Conservation (phyloP, 2,888 invertebrate genomes). For the Cataglyphis livida region DNA sequence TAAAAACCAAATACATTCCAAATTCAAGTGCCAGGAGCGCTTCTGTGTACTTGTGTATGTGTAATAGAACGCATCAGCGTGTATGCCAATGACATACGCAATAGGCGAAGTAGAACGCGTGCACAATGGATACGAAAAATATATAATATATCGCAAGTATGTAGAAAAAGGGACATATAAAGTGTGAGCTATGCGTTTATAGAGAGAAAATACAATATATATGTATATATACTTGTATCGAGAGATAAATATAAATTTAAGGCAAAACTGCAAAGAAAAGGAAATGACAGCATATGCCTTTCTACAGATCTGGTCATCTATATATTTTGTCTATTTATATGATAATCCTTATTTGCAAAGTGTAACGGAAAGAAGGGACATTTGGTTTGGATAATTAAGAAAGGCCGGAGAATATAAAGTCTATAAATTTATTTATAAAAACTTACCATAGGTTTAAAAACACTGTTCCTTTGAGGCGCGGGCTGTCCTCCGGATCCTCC, state of each 20-base stretch:
- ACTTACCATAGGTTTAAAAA: constrained; percentile 95
- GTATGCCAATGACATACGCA: constrained; percentile 69
- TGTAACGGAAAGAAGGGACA: neutral
- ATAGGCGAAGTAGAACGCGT: constrained; percentile 73
- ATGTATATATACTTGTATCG: constrained; percentile 55
- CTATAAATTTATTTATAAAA: constrained; percentile 9
- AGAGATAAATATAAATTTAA: constrained; percentile 49
- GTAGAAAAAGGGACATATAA: constrained; percentile 62
- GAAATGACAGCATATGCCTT: constrained; percentile 66
- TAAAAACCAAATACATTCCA: constrained; percentile 86
- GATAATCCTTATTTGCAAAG: constrained; percentile 30
- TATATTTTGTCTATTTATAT: constrained; percentile 56
- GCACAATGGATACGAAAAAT: constrained; percentile 80
- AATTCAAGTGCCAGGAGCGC: constrained; percentile 67
- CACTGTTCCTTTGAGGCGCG: constrained; percentile 93
- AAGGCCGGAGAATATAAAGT: constrained; percentile 1
- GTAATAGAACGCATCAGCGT: constrained; percentile 66
- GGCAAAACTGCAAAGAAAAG: constrained; percentile 65
- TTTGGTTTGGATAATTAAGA: constrained; percentile 18
- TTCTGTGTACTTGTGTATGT: constrained; percentile 56
- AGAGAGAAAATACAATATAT: constrained; percentile 60
- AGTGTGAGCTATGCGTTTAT: constrained; percentile 58
- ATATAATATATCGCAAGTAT: constrained; percentile 63
- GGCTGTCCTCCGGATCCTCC: constrained; percentile 82
- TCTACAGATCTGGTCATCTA: constrained; percentile 66